Conservation (phyloP, 2,113 vertebrate genomes). For the Atlantisia rogersi region DNA sequence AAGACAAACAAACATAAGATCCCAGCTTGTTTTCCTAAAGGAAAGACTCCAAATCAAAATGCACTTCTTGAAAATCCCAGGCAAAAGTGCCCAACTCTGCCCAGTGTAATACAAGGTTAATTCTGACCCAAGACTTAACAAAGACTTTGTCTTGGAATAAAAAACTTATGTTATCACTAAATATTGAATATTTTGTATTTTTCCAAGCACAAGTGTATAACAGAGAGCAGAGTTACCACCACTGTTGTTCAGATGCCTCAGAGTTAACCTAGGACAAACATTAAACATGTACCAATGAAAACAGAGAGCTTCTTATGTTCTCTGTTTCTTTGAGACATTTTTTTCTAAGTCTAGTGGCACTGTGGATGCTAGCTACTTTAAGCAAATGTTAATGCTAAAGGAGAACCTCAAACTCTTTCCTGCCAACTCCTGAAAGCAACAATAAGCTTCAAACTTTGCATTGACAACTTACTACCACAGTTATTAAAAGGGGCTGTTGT, state of each 20-base stretch:
- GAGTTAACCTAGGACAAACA: not conserved
- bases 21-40: not conserved
- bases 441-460: not conserved
- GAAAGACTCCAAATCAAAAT: not conserved
- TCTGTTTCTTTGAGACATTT: not conserved
- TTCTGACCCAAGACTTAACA: not conserved
- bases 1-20: not conserved
- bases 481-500: not conserved
- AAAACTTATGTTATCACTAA: not conserved
- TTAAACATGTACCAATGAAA: not conserved
- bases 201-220: not conserved
- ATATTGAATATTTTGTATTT: not conserved
- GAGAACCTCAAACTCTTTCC: not conserved
- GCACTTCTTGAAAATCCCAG: not conserved
- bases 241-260: not conserved
- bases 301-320: not conserved
- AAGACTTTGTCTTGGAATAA: not conserved
- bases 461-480: not conserved
- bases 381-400: not conserved
- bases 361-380: not conserved
- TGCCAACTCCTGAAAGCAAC: not conserved
- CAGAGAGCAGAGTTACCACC: not conserved
- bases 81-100: not conserved
- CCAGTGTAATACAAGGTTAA: not conserved
- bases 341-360: not conserved